Evolutionary conservation across 2,113 vertebrate species (phyloP).

Genomic region (Hippocampus mohnikei): DNA sequence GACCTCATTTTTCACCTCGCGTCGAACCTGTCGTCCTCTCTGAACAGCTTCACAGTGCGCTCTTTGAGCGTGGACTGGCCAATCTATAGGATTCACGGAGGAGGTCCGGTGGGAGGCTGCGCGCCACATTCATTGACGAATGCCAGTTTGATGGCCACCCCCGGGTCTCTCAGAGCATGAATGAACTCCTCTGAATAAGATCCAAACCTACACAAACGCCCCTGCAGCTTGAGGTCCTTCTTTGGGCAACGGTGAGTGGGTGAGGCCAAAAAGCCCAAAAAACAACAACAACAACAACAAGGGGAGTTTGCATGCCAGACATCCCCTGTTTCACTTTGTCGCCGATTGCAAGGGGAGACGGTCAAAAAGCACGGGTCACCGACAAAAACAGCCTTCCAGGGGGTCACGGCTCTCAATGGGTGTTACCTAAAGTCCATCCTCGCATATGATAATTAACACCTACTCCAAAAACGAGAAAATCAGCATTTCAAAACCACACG

Average conservation of each 20-base stretch:
- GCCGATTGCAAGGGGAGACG: constrained; percentile 52
- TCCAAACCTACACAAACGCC: constrained; percentile 71
- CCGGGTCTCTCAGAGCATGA: constrained; percentile 72
- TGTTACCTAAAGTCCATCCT: constrained; percentile 50
- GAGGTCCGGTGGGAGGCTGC: constrained; percentile 57
- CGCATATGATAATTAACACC: constrained; percentile 69
- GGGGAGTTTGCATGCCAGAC: constrained; percentile 43
- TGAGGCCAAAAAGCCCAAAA: constrained; percentile 62
- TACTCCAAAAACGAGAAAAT: constrained; percentile 65
- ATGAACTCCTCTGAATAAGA: constrained; percentile 72
- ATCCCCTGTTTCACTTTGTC: constrained; percentile 41
- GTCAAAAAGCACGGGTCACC: constrained; percentile 56
- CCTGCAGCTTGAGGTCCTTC: constrained; percentile 57
- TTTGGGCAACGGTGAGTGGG: constrained; percentile 59
- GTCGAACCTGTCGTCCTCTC: constrained; percentile 47
- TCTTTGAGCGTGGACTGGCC: constrained; percentile 34
- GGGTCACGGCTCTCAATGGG: constrained; percentile 55
- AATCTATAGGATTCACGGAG: constrained; percentile 58
- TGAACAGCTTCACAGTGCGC: constrained; percentile 39
- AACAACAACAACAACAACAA: constrained; percentile 57
- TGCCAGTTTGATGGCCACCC: constrained; percentile 68
- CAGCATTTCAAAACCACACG: constrained; percentile 64
- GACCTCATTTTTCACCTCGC: constrained; percentile 64
- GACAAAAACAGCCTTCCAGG: constrained; percentile 51
- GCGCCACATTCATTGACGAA: constrained; percentile 54